phyloP scores from a whole-genome alignment of 2,797 vertebrate species.

The Fringilla coelebs region DNA sequence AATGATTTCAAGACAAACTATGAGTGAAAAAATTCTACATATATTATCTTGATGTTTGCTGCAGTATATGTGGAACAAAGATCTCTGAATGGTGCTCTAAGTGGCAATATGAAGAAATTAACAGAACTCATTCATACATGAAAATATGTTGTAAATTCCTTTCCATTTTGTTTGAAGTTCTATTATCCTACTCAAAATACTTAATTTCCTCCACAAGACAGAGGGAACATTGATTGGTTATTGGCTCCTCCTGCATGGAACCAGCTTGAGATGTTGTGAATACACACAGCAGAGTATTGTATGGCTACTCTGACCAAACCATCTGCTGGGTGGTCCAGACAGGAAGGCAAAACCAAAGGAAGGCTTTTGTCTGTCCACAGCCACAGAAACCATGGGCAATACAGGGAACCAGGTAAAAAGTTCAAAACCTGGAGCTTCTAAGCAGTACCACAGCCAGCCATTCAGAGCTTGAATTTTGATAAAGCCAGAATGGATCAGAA shows the following conservation, averaged over 20 bases:
- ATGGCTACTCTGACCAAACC: conserved; percentile 17
- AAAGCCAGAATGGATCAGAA: not conserved
- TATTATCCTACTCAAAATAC: not conserved
- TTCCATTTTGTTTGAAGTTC: not conserved
- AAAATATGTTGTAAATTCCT: not conserved
- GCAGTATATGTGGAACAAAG: not conserved
- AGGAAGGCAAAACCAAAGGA: not conserved
- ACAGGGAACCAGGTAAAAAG: not conserved
- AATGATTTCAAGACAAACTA: not conserved
- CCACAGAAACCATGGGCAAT: not conserved
- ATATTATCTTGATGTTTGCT: not conserved
- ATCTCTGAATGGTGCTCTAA: not conserved
- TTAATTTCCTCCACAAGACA: conserved; percentile 36
- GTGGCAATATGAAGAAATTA: not conserved
- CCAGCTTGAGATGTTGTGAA: not conserved
- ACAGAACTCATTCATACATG: not conserved
- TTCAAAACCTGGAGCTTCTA: not conserved
- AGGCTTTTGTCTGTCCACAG: not conserved
- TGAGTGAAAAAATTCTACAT: not conserved
- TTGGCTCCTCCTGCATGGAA: conserved; percentile 17
- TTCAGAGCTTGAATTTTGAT: not conserved
- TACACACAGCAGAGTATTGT: not conserved
- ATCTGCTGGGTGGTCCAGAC: not conserved
- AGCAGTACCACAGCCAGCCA: not conserved
- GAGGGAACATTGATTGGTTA: conserved; percentile 28